Base-by-base conservation (phyloP, 2,797 vertebrate genomes). In the Pristis pectinata region DNA sequence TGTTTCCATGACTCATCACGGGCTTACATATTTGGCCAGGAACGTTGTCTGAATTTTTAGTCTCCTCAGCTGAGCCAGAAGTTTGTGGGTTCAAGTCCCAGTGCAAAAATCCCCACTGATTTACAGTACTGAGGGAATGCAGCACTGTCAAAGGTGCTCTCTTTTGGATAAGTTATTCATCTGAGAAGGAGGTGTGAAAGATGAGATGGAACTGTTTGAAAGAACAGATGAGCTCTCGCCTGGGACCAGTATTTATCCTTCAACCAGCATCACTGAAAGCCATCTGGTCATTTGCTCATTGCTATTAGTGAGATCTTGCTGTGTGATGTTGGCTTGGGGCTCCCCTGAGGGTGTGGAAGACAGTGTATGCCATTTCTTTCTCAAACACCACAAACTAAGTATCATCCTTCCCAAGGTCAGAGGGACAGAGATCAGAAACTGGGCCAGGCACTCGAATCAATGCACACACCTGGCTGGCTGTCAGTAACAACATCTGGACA, bases 401-500 rank as follows among this genome's bases (percentile, higher is more conserved):
- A 56, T 80, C 79, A 85, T 59, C 3, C 49, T 56, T 85, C 53
- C 44, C 82, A 34, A 56, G 49, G 49, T 11, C 82, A 85, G 49
- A 27, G 3, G 53, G 4, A 4, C 7, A 10, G 49, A 56, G 44
- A 56, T 34, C 13, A 49, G 13, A 85, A 53, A 11, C 44, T 49
- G 80, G 44, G 41, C 6, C 80, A 82, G 95, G 95, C 95, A 95
- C 96, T 95, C 72, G 94, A 95, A 95, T 96, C 95, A 53, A 96
- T 96, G 94, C 0, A 11, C 9, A 1, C 67, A 61, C 85, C 94
- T 53, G 82, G 95, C 95, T 17, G 0, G 94, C 95, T 53, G 92
- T 92, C 74, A 95, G 87, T 95, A 53, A 89, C 22, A 37, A 96
- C 95, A 94, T 95, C 95, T 92, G 96, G 82, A 96, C 96, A 24